Percentiles rank a stretch among this genome's conserved stretches.
Evolutionary conservation across 2,888 invertebrate genomes (phyloP).

Genomic region (Stenichneumon culpator): DNA sequence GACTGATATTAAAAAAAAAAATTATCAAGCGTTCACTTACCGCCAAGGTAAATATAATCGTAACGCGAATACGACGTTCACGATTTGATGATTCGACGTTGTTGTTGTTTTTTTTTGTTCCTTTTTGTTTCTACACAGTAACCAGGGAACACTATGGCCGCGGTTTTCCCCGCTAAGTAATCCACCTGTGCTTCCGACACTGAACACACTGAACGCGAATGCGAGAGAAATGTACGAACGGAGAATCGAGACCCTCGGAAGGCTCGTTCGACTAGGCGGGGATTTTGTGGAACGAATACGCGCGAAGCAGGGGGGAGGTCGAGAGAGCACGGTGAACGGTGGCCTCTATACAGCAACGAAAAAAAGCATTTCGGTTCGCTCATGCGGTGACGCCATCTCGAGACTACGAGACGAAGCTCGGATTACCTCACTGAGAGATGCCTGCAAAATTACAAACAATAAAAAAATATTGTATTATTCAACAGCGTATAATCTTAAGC

Average conservation of each 20-base stretch:
- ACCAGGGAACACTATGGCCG: slow-evolving; percentile 59
- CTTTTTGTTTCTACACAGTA: slow-evolving; percentile 10
- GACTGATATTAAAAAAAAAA: background rate
- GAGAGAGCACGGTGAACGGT: slow-evolving; percentile 57
- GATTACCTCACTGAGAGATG: background rate
- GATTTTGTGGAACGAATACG: slow-evolving; percentile 37
- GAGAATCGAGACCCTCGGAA: slow-evolving; percentile 40
- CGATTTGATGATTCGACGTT: background rate
- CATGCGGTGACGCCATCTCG: slow-evolving; percentile 43
- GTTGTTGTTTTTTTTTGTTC: background rate
- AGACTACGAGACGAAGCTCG: background rate
- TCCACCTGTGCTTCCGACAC: slow-evolving; percentile 78
- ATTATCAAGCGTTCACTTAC: background rate
- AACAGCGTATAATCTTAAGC: background rate
- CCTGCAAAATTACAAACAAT: slow-evolving; percentile 15
- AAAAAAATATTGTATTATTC: background rate
- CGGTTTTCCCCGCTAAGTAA: slow-evolving; percentile 74
- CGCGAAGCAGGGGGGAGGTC: slow-evolving; percentile 10
- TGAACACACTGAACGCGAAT: slow-evolving; percentile 76
- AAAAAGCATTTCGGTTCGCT: background rate
- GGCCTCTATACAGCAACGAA: slow-evolving; percentile 26
- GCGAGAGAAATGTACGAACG: slow-evolving; percentile 66
- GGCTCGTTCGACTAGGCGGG: slow-evolving; percentile 28
- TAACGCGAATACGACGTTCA: background rate
- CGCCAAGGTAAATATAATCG: slow-evolving; percentile 2